phyloP scores from a whole-genome alignment of 23 tunicate species.

The Styela plicata region DNA sequence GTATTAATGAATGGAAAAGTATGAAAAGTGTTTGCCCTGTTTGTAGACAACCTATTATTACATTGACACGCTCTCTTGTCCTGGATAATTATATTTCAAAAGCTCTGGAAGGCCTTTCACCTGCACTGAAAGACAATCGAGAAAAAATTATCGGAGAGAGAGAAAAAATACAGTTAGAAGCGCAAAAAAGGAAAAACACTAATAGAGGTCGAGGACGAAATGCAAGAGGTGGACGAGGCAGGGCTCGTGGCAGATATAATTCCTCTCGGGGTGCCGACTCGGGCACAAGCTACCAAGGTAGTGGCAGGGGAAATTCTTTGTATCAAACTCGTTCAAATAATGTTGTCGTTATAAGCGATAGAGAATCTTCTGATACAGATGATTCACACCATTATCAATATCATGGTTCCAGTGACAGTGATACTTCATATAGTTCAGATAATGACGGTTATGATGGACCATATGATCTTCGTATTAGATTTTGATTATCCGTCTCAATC shows the following conservation, averaged over 20 bases:
- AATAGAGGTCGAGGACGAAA: conserved; percentile 13
- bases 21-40: conserved; percentile 28
- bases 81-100: conserved; percentile 35
- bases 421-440: too few relatives aligned
- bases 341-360: neutral
- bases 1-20: conserved; percentile 32
- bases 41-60: conserved; percentile 10
- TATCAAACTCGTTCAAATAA: neutral
- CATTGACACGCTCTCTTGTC: conserved; percentile 30
- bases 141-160: conserved; percentile 4
- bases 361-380: neutral
- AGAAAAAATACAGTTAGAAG: neutral
- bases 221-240: neutral
- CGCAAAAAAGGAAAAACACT: neutral
- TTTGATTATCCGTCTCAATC: too few relatives aligned
- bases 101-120: conserved; percentile 25
- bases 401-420: neutral
- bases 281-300: neutral
- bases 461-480: too few relatives aligned
- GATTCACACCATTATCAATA: neutral
- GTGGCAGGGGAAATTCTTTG: neutral
- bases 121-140: neutral
- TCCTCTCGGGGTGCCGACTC: neutral
- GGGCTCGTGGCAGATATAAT: neutral
- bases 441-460: too few relatives aligned